phyloP scores from a whole-genome alignment of 64 coral and sea anemone genomes.

The Stylophora pistillata region DNA sequence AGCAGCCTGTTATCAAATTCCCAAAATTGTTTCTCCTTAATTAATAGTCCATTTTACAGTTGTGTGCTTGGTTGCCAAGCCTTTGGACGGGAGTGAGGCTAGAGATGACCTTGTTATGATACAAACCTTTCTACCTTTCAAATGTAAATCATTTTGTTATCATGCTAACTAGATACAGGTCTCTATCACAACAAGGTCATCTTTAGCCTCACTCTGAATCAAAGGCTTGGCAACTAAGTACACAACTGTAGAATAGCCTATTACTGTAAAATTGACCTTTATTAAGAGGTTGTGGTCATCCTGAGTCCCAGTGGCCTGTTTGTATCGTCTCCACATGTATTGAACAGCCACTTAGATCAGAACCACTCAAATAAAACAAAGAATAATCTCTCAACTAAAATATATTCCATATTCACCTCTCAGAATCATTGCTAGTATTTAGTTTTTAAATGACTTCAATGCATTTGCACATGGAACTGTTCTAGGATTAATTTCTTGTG shows the following conservation, averaged over 20 bases:
- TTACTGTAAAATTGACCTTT: not conserved
- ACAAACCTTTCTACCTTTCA: too few species aligned
- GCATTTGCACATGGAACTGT: not conserved
- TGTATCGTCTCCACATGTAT: not conserved
- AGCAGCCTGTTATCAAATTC: not conserved
- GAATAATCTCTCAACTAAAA: too few species aligned
- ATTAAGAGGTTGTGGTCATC: not conserved
- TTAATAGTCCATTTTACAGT: too few species aligned
- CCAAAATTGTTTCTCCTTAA: not conserved
- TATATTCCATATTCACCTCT: not conserved
- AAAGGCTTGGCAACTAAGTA: too few species aligned
- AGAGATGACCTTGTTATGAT: too few species aligned
- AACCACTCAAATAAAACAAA: not conserved
- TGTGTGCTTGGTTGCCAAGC: too few species aligned
- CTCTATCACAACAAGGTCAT: too few species aligned
- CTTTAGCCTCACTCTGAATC: too few species aligned
- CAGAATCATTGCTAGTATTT: not conserved
- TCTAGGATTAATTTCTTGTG: constrained; percentile 25
- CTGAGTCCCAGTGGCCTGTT: not conserved
- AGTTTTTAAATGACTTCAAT: not conserved
- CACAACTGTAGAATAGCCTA: not conserved
- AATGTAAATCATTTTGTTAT: too few species aligned
- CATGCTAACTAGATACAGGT: too few species aligned
- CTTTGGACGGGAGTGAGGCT: too few species aligned
- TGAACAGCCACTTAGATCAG: not conserved